Base-by-base conservation (phyloP, 2,113 vertebrate species). In the Podarcis raffonei region DNA sequence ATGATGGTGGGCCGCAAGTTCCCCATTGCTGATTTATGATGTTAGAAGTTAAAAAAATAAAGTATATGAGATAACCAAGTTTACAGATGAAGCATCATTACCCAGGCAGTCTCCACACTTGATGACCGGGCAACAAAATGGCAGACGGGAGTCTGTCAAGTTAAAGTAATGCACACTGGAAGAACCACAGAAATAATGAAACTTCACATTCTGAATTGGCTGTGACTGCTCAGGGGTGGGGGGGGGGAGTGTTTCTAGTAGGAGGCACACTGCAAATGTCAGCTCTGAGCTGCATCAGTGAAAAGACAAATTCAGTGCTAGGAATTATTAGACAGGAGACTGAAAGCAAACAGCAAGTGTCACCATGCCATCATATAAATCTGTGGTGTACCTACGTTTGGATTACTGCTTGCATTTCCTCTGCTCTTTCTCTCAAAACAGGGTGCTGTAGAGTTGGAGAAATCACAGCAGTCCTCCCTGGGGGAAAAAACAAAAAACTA, bases 251-350 rank as follows among this genome's bases (percentile, higher is more conserved):
- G 25, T 80, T 81, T 48, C 30, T 30, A 39, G 15, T n/a, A 68
- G 23, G 37, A 23, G 39, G 32, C 48, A 75, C 79, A 82, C 6
- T 82, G 48, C 69, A 82, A 88, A 75, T 88, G 27, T 62, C 53
- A 82, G 32, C 37, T 59, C 22, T 42, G 69, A 75, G 69, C n/a
- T 88, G 69, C 69, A 82, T 32, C 9, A 23, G 37, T 65, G 79
- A 82, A 88, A 82, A 87, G n/a, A 80, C 22, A 71, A 79, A 87
- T 9, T 35, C 62, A 53, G 65, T 53, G 20, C 76, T 80, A 35
- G 35, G 35, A 88, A 72, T 80, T 72, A 88, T 81, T 23, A 42
- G 22, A 32, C 22, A 87, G 15, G 22, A 30, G 35, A 32, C 27
- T 42, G 35, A 72, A 71, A 81, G 30, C 74, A 39, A 87, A 87